Conservation (phyloP, 64 coral and sea anemone species). For the Porites australiensis region DNA sequence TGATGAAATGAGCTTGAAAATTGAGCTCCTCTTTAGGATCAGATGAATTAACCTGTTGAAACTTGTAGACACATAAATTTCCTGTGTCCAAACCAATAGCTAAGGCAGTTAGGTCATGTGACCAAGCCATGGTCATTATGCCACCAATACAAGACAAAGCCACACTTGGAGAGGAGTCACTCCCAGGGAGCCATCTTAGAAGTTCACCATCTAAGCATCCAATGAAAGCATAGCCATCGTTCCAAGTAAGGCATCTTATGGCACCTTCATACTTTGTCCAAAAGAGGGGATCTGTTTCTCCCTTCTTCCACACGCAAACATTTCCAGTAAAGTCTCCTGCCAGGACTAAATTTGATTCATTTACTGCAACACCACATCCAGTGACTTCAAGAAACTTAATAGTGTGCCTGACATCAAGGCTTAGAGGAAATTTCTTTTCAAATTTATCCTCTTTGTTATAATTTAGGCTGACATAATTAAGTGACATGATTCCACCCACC, state of each 20-base stretch:
- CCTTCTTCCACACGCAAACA: constrained; percentile 81
- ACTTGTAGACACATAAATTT: constrained; percentile 68
- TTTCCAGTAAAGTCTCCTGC: constrained; percentile 93
- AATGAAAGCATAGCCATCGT: constrained; percentile 68
- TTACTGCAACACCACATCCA: constrained; percentile 85
- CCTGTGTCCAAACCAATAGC: constrained; percentile 91
- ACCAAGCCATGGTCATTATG: constrained; percentile 81
- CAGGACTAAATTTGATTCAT: constrained; percentile 25
- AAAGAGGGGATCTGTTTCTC: constrained; percentile 35
- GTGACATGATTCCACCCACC: constrained; percentile 91
- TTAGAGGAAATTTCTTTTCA: constrained; percentile 39
- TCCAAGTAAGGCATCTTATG: constrained; percentile 83
- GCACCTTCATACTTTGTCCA: constrained; percentile 55
- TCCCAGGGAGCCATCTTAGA: constrained; percentile 68
- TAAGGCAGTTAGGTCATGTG: constrained; percentile 56
- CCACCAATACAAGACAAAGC: constrained; percentile 68
- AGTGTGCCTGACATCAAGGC: constrained; percentile 36
- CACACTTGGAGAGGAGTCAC: not conserved
- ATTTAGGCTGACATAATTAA: constrained; percentile 65
- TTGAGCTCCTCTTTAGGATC: constrained; percentile 67
- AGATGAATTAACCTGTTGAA: constrained; percentile 10
- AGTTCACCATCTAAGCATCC: constrained; percentile 80
- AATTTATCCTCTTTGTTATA: not conserved
- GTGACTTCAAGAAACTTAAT: constrained; percentile 89
- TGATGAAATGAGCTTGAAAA: constrained; percentile 70